phyloP scores from a whole-genome alignment of 2,888 invertebrate species.

The Dorcus parallelipipedus region DNA sequence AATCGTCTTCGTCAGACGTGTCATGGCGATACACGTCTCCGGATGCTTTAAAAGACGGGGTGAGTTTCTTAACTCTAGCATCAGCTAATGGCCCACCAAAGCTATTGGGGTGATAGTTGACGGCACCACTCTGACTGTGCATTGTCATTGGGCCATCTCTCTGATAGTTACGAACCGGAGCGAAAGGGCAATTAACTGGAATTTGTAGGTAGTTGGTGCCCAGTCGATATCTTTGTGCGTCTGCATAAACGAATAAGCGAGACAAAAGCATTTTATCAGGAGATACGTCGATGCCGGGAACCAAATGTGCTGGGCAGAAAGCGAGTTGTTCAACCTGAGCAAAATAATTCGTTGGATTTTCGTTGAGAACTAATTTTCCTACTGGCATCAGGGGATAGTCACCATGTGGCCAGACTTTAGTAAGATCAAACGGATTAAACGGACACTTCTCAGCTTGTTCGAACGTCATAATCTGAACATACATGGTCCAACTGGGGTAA shows the following conservation, averaged over 20 bases:
- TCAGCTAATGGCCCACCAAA: slow-evolving; percentile 82
- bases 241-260: slow-evolving; percentile 82
- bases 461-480: slow-evolving; percentile 83
- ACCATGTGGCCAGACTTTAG: slow-evolving; percentile 87
- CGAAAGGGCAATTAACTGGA: slow-evolving; percentile 90
- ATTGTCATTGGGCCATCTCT: slow-evolving; percentile 82
- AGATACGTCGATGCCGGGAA: slow-evolving; percentile 90
- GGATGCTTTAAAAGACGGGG: slow-evolving; percentile 57
- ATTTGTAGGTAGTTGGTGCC: slow-evolving; percentile 91
- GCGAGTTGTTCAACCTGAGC: slow-evolving; percentile 92
- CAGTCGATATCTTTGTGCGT: slow-evolving; percentile 88
- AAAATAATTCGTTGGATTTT: slow-evolving; percentile 90
- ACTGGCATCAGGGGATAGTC: slow-evolving; percentile 87
- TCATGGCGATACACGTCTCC: slow-evolving; percentile 82
- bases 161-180: slow-evolving; percentile 76
- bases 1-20: slow-evolving; percentile 86
- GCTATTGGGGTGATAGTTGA: slow-evolving; percentile 96
- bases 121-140: slow-evolving; percentile 81
- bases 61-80: slow-evolving; percentile 59
- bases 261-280: slow-evolving; percentile 93
- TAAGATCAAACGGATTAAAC: slow-evolving; percentile 92
- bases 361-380: slow-evolving; percentile 80
- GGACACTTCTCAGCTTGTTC: slow-evolving; percentile 75
- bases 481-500: slow-evolving; percentile 75
- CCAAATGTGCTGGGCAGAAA: slow-evolving; percentile 84